These are phyloP conservation scores for Hyposoter didymator DNA, from an alignment of 2,888 invertebrate genomes.

Conservation along the genomic window DNA sequence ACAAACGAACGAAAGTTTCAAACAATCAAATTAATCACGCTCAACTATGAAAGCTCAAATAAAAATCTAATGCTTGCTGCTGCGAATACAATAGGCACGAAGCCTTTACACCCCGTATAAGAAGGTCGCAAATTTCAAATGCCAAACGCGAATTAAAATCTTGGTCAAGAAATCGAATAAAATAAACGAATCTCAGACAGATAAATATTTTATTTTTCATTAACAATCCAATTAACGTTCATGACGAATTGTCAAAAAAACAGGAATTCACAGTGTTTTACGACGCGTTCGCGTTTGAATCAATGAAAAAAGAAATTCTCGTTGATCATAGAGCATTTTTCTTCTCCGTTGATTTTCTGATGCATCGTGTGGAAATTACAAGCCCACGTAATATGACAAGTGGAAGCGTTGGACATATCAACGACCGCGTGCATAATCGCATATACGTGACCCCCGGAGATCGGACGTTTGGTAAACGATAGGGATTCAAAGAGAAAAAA, in stretches of 20 bases:
- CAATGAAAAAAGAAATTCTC: not conserved
- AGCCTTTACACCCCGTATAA: not conserved
- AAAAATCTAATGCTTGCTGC: not conserved
- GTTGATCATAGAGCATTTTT: not conserved
- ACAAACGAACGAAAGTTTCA: slow-evolving; percentile 2
- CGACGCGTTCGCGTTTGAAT: not conserved
- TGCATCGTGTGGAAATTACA: not conserved
- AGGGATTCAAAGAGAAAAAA: not conserved
- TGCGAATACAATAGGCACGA: not conserved
- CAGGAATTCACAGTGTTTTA: not conserved
- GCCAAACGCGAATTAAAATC: not conserved
- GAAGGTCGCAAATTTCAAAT: not conserved
- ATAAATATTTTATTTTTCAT: not conserved
- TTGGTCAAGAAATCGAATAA: not conserved
- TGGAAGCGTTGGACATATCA: not conserved
- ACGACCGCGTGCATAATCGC: not conserved
- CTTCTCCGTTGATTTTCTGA: not conserved
- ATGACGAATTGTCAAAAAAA: not conserved
- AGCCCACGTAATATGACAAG: not conserved
- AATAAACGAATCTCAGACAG: not conserved
- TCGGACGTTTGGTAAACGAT: not conserved
- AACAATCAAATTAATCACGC: slow-evolving; percentile 33
- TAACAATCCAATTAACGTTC: not conserved
- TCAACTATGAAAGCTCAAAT: not conserved
- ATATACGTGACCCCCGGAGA: not conserved